A percentile compares a stretch with the other conserved stretches of the same genome.
These are phyloP conservation scores for Podabrus alpinus DNA, from an alignment of 2,888 invertebrate genomes.

Conservation along the genomic window DNA sequence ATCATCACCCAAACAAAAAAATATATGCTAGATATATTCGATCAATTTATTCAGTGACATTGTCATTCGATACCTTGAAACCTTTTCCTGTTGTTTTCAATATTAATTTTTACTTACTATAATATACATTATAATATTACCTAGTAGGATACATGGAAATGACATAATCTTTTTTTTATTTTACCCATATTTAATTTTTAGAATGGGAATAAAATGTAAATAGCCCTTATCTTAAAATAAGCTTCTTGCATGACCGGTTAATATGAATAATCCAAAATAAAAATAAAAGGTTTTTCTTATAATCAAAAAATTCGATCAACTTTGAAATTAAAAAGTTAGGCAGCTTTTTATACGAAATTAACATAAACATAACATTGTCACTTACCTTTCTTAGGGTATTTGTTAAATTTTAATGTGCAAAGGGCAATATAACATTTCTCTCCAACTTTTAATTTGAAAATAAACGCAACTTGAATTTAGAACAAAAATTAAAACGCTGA, in stretches of 20 bases:
- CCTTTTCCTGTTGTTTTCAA: neutral
- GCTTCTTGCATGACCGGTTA: neutral
- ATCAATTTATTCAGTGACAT: neutral
- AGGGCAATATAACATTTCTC: constrained; percentile 1
- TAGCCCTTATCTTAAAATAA: neutral
- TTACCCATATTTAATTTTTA: neutral
- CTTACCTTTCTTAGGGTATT: neutral
- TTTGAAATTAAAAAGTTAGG: neutral
- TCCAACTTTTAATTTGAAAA: neutral
- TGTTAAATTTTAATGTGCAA: neutral
- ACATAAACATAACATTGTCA: neutral
- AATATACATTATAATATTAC: neutral
- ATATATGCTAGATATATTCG: neutral
- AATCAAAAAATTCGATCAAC: neutral
- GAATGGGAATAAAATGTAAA: neutral
- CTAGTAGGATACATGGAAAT: too few relatives aligned
- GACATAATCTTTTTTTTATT: too few relatives aligned
- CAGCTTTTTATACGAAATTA: neutral
- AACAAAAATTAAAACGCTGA: neutral
- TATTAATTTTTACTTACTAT: neutral
- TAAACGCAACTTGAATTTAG: neutral
- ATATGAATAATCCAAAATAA: neutral
- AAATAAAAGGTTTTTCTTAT: neutral
- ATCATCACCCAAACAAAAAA: neutral
- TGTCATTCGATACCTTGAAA: neutral